Percentiles rank a stretch among this genome's conserved stretches.
Conservation (phyloP, 2,888 invertebrate species). For the Zhuqinia jingwanae region DNA sequence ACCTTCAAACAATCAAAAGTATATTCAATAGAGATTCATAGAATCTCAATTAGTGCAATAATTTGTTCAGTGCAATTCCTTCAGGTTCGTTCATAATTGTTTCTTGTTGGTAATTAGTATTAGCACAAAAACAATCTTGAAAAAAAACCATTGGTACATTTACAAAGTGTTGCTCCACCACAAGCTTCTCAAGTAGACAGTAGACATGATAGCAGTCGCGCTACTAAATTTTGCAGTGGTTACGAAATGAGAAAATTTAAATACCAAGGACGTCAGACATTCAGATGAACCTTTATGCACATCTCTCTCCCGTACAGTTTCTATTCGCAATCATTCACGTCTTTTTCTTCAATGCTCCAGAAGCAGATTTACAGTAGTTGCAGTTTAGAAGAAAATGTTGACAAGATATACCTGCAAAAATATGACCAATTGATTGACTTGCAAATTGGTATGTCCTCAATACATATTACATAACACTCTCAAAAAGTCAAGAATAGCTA, state of each 20-base stretch:
- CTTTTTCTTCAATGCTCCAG: neutral
- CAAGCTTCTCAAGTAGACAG: neutral
- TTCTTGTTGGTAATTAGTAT: too few relatives aligned
- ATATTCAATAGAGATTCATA: too few relatives aligned
- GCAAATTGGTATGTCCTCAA: conserved; percentile 52
- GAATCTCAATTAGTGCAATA: too few relatives aligned
- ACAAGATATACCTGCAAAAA: conserved; percentile 3
- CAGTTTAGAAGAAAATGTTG: neutral
- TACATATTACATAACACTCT: conserved; percentile 41
- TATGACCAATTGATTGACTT: conserved; percentile 48
- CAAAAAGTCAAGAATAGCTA: neutral
- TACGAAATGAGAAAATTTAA: too few relatives aligned
- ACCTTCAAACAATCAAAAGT: neutral
- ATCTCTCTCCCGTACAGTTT: too few relatives aligned
- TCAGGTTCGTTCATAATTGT: too few relatives aligned
- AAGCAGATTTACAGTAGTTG: neutral
- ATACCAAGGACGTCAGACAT: too few relatives aligned
- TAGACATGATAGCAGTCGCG: neutral
- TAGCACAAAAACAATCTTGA: too few relatives aligned
- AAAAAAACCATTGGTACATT: neutral
- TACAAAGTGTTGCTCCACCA: neutral
- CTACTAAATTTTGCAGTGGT: too few relatives aligned
- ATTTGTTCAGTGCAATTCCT: too few relatives aligned
- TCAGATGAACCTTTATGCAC: too few relatives aligned
- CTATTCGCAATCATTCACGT: too few relatives aligned